Base-by-base conservation (phyloP, 2,797 vertebrate genomes). In the Xyrichtys novacula region DNA sequence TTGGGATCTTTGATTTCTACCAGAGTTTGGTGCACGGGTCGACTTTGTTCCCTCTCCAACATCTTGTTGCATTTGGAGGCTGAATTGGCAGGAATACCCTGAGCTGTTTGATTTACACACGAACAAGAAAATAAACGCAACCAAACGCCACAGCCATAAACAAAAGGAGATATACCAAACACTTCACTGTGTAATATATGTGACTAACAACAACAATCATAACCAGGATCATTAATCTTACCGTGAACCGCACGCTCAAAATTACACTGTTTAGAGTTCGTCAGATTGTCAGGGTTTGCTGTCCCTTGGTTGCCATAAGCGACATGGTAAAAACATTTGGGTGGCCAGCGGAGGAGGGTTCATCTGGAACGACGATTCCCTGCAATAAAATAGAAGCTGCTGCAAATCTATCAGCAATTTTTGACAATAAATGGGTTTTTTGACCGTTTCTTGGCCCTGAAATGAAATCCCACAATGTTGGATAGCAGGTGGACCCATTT, bases 91-190 rank as follows among this genome's bases (percentile, higher is more conserved):
- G 71, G 68, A 70, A 83, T 29, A 71, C 42, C 31, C 34, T 32
- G 6, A 39, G 29, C 60, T 26, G 67, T 64, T 78, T 81, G 52
- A 58, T 73, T 73, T 77, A 23, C 49, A 71, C 63, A 71, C 2
- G 17, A 69, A 78, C 66, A 67, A 54, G 57, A 71, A 84, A 85
- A 88, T 79, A 83, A 87, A 88, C 67, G 40, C 43, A 71, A 71
- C 56, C 58, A 79, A 88, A 81, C 62, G 69, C 68, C 12, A 8
- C 5, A 9, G 50, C 43, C 48, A 61, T 88, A 88, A 89, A 88
- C 83, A 87, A 42, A 83, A 56, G 42, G 20, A 31, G 22, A 6
- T 58, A 80, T 73, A 83, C 65, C 70, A 78, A 78, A 84, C 44
- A 66, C 58, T 80, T 25, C 32, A 26, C 40, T 22, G 57, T 65